These are phyloP conservation scores for Geotrupes spiniger DNA, from an alignment of 2,888 invertebrate genomes.

Conservation along the genomic window DNA sequence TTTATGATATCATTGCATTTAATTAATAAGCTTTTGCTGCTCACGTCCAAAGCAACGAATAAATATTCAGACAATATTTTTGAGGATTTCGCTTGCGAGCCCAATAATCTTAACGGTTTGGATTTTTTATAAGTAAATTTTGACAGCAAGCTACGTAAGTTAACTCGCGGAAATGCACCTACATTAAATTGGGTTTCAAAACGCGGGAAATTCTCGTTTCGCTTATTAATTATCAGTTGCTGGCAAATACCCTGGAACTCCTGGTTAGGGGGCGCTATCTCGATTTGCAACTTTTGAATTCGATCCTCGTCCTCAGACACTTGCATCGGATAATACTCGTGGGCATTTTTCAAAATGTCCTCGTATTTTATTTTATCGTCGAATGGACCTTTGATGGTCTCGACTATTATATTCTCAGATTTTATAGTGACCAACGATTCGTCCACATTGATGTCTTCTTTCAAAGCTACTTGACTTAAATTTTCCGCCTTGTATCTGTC, in stretches of 20 bases:
- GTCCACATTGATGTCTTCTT: not conserved
- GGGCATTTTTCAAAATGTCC: conserved; percentile 17
- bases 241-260: not conserved
- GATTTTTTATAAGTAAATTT: not conserved
- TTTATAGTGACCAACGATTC: not conserved
- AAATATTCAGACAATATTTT: conserved; percentile 10
- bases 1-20: not conserved
- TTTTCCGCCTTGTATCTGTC: conserved; percentile 11
- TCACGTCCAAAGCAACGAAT: conserved; percentile 1
- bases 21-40: no score
- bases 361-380: not conserved
- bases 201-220: not conserved
- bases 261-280: not conserved
- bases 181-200: not conserved
- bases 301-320: conserved; percentile 9
- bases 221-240: not conserved
- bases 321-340: conserved; percentile 14
- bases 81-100: not conserved
- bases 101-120: conserved; percentile 2
- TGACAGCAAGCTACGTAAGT: not conserved
- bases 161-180: not conserved
- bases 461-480: not conserved
- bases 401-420: not conserved
- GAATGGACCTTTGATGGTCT: not conserved
- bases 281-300: not conserved